A percentile compares a stretch with the other conserved stretches of the same genome.
phyloP scores from a whole-genome alignment of 92 coral and sea anemone species.

The Meandrina meandrites region DNA sequence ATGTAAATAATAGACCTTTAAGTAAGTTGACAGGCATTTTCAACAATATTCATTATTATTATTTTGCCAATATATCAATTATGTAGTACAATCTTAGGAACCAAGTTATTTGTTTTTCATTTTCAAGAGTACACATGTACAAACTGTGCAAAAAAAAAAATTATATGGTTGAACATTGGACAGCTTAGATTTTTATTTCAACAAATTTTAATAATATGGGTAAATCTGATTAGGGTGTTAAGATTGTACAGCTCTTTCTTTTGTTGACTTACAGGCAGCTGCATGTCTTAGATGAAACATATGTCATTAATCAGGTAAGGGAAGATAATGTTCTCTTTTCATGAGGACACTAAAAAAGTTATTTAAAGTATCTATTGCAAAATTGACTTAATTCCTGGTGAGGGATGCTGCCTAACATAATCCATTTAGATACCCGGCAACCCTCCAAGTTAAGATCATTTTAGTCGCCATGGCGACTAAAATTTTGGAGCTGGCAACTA shows the following conservation, averaged over 20 bases:
- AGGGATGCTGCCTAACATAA: too few relatives aligned
- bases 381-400: too few relatives aligned
- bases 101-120: neutral
- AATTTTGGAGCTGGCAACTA: too few relatives aligned
- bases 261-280: slow-evolving; percentile 72
- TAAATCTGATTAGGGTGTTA: neutral
- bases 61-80: too few relatives aligned
- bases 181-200: neutral
- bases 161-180: neutral
- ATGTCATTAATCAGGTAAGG: slow-evolving; percentile 94
- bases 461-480: too few relatives aligned
- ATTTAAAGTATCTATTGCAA: too few relatives aligned
- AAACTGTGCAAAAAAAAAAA: too few relatives aligned
- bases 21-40: neutral
- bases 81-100: neutral
- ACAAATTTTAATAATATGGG: neutral
- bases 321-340: too few relatives aligned
- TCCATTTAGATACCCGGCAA: too few relatives aligned
- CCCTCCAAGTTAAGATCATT: too few relatives aligned
- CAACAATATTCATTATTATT: too few relatives aligned
- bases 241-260: neutral
- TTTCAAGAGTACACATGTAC: neutral
- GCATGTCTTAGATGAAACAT: slow-evolving; percentile 97
- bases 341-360: neutral
- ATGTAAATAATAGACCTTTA: neutral